Evolutionary conservation across 1,140 invertebrate genomes (phyloP).

Genomic region (Octopus bimaculoides): DNA sequence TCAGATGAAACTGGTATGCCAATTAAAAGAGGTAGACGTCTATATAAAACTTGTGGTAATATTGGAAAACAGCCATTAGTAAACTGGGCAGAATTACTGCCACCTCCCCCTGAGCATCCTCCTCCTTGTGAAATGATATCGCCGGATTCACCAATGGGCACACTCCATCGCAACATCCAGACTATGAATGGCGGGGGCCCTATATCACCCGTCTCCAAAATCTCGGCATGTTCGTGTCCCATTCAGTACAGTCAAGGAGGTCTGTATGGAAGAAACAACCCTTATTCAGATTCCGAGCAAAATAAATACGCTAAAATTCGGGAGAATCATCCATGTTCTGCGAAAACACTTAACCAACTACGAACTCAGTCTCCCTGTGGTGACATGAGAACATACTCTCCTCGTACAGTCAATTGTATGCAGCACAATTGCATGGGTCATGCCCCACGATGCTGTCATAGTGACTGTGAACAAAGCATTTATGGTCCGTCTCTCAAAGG

Average conservation of each 20-base stretch:
- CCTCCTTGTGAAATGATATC: slow-evolving; percentile 62
- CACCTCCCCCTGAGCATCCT: slow-evolving; percentile 77
- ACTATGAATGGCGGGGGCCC: slow-evolving; percentile 28
- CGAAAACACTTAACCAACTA: slow-evolving; percentile 35
- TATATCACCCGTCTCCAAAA: slow-evolving; percentile 48
- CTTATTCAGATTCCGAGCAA: slow-evolving; percentile 48
- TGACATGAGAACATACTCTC: slow-evolving; percentile 18
- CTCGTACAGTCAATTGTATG: slow-evolving; percentile 18
- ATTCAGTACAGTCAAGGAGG: slow-evolving; percentile 38
- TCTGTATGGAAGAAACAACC: slow-evolving; percentile 31
- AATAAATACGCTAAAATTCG: slow-evolving; percentile 37
- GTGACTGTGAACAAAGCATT: slow-evolving; percentile 26
- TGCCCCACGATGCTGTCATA: slow-evolving; percentile 23
- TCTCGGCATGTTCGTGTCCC: slow-evolving; percentile 50
- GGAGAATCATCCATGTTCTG: slow-evolving; percentile 37
- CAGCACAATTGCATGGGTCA: slow-evolving; percentile 24
- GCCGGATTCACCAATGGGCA: slow-evolving; percentile 38
- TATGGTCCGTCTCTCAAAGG: slow-evolving; percentile 13
- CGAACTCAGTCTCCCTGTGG: slow-evolving; percentile 31
- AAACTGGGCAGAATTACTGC: slow-evolving; percentile 73
- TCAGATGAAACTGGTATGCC: slow-evolving; percentile 56
- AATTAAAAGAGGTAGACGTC: slow-evolving; percentile 41
- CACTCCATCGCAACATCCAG: slow-evolving; percentile 25
- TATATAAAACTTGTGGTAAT: slow-evolving; percentile 44
- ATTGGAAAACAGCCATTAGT: slow-evolving; percentile 58